A percentile compares a stretch with the other conserved stretches of the same genome.
Conservation (phyloP, 53 echinoderm and acorn worm species). For the Echinarachnius parma region DNA sequence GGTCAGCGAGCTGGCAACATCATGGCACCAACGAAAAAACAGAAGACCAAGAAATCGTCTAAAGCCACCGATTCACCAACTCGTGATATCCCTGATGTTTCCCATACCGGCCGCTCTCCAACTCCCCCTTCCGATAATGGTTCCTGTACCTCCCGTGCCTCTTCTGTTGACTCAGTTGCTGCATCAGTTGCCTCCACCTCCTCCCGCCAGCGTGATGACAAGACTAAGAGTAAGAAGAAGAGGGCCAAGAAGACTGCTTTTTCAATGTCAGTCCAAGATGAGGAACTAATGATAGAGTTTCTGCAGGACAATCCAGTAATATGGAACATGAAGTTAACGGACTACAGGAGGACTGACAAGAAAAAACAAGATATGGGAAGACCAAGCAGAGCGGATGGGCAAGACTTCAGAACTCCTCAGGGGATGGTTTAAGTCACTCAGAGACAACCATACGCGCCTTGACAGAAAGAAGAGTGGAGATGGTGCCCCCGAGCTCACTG, state of each 20-base stretch:
- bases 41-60: too few relatives aligned
- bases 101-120: too few relatives aligned
- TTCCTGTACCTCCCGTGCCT: constrained; percentile 20
- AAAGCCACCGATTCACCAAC: too few relatives aligned
- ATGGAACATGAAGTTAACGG: constrained; percentile 23
- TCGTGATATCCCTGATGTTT: too few relatives aligned
- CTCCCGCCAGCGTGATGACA: too few relatives aligned
- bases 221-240: constrained; percentile 37
- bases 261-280: constrained; percentile 18
- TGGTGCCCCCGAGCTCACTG: constrained; percentile 39
- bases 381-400: constrained; percentile 31
- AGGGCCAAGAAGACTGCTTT: constrained; percentile 26
- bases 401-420: constrained; percentile 42
- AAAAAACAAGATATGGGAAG: constrained; percentile 32
- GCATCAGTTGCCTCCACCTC: constrained; percentile 21
- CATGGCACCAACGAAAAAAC: too few relatives aligned
- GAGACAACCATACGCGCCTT: constrained; percentile 52
- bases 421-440: constrained; percentile 48
- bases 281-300: constrained; percentile 24
- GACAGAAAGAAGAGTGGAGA: constrained; percentile 53
- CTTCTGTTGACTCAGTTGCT: constrained; percentile 19
- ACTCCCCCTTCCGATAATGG: too few relatives aligned
- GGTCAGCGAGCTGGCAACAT: too few relatives aligned
- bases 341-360: constrained; percentile 34
- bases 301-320: constrained; percentile 12